A percentile compares a stretch with the other conserved stretches of the same genome.
Conservation (phyloP, 2,797 vertebrate species). For the Hypotaenidia philippensis region DNA sequence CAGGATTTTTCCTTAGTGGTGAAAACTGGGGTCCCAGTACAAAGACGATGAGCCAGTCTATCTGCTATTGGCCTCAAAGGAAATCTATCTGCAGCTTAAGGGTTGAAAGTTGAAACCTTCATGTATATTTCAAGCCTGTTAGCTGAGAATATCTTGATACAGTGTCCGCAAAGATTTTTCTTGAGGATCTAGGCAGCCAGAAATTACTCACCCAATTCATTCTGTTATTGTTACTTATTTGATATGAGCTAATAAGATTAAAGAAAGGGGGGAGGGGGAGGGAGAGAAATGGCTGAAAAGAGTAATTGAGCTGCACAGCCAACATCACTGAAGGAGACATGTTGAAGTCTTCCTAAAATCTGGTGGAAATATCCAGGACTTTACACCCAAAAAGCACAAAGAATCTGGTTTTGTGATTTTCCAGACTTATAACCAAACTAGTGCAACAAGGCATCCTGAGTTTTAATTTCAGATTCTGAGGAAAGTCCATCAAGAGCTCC, state of each 20-base stretch:
- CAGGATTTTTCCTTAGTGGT: not conserved
- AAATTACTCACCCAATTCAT: not conserved
- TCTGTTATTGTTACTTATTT: not conserved
- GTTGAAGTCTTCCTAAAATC: not conserved
- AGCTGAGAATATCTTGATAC: not conserved
- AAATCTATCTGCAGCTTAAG: not conserved
- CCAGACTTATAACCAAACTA: not conserved
- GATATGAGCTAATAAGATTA: not conserved
- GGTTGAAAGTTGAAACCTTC: not conserved
- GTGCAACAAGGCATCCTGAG: not conserved
- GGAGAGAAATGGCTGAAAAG: not conserved
- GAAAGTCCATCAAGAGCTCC: not conserved
- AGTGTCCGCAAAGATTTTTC: not conserved
- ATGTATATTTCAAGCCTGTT: not conserved
- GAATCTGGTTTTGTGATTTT: not conserved
- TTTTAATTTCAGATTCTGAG: not conserved
- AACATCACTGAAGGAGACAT: not conserved
- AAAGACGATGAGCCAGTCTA: not conserved
- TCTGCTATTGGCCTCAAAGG: not conserved
- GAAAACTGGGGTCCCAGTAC: not conserved
- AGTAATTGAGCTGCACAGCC: not conserved
- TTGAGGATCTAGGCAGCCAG: not conserved
- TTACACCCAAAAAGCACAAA: not conserved
- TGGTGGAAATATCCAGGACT: not conserved
- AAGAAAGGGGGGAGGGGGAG: fast-evolving